These are phyloP conservation scores for Garrulus glandarius DNA, from an alignment of 2,797 vertebrate genomes.

Conservation along the genomic window DNA sequence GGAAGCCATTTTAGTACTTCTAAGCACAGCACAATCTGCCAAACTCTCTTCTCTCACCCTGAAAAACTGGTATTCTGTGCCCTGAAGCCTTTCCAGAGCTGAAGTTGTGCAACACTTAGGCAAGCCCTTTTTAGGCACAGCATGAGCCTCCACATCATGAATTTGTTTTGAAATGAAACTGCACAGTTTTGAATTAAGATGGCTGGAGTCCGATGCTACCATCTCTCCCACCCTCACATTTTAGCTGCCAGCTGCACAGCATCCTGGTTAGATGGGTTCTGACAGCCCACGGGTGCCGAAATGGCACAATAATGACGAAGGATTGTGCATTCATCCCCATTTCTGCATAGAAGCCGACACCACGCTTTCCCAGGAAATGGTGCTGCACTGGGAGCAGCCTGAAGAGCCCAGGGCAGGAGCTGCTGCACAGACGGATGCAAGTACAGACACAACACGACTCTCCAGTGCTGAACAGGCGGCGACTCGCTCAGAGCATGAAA, in stretches of 20 bases:
- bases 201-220: not conserved
- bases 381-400: not conserved
- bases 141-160: not conserved
- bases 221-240: not conserved
- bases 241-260: not conserved
- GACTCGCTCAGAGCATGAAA: not conserved
- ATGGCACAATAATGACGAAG: accelerated
- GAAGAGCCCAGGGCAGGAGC: not conserved
- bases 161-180: not conserved
- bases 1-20: conserved; percentile 53
- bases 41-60: not conserved
- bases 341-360: not conserved
- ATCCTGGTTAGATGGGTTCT: not conserved
- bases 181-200: not conserved
- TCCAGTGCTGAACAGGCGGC: not conserved
- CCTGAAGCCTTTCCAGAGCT: not conserved
- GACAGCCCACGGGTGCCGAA: not conserved
- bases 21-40: not conserved
- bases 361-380: not conserved
- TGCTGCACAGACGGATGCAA: not conserved
- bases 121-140: not conserved
- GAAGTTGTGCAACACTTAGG: not conserved
- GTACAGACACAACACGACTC: accelerated
- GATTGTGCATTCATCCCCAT: accelerated
- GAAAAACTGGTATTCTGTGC: conserved; percentile 18